Percentiles rank a stretch among this genome's conserved stretches.
These are phyloP conservation scores for Sprattus sprattus DNA, from an alignment of 2,113 vertebrate genomes.

Conservation along the genomic window DNA sequence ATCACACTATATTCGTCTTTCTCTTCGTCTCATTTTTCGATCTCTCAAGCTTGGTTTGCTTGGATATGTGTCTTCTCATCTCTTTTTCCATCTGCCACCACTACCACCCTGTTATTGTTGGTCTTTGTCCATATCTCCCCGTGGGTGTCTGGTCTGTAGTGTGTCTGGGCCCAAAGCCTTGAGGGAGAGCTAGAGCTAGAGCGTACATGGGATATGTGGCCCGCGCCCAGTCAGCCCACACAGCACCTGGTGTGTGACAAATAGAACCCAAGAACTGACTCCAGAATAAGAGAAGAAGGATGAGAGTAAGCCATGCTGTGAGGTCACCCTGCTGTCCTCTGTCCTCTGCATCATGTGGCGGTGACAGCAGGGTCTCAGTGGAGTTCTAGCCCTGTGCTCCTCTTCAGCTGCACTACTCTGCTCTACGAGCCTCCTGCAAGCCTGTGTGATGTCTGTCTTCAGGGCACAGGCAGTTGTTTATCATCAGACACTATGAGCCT, in stretches of 20 bases:
- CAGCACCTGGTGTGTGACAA: conserved; percentile 47
- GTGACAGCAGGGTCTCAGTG: not conserved
- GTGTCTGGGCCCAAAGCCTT: not conserved
- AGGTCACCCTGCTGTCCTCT: not conserved
- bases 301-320: not conserved
- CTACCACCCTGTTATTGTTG: not conserved
- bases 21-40: not conserved
- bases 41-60: not conserved
- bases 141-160: not conserved
- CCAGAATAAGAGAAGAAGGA: not conserved
- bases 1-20: not conserved
- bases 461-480: not conserved
- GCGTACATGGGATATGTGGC: conserved; percentile 22
- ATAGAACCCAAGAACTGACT: not conserved
- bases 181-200: conserved; percentile 12
- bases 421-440: not conserved
- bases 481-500: not conserved
- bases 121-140: conserved; percentile 18
- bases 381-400: not conserved
- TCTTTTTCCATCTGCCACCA: not conserved
- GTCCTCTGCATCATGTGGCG: not conserved
- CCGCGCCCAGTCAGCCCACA: conserved; percentile 42
- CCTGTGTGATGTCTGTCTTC: not conserved
- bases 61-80: not conserved
- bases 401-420: not conserved